Evolutionary conservation across 2,888 invertebrate genomes (phyloP).

Genomic region (Tetrapedia diversipes): DNA sequence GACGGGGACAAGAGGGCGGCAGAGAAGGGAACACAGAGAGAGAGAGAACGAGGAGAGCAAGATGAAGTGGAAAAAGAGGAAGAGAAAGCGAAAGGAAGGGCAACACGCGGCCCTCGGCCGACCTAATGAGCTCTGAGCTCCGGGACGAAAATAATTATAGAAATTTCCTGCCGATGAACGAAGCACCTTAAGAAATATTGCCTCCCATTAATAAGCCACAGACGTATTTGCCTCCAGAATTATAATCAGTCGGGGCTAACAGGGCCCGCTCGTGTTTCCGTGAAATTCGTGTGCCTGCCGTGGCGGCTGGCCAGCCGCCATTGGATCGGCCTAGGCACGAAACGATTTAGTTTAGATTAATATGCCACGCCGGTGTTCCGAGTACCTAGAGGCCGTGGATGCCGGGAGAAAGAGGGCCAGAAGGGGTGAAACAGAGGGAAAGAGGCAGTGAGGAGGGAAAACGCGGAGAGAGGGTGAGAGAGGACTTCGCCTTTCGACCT

Average conservation of each 20-base stretch:
- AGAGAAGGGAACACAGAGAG: too few relatives aligned
- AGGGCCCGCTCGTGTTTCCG: conserved; percentile 58
- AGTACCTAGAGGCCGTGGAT: background rate
- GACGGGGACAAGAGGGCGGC: conserved; percentile 49
- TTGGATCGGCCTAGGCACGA: conserved; percentile 37
- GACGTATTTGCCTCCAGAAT: conserved; percentile 71
- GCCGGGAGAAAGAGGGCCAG: background rate
- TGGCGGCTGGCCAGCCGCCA: conserved; percentile 4
- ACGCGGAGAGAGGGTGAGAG: background rate
- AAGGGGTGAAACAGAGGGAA: too few relatives aligned
- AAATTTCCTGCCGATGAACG: conserved; percentile 73
- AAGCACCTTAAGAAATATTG: conserved; percentile 71
- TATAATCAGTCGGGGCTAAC: conserved; percentile 64
- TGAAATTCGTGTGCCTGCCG: conserved; percentile 59
- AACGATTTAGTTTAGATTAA: conserved; percentile 66
- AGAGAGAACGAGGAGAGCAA: conserved; percentile 1
- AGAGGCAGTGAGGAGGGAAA: conserved; percentile 13
- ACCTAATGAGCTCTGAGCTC: conserved; percentile 69
- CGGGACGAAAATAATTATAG: conserved; percentile 72
- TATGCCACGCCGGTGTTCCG: conserved; percentile 53
- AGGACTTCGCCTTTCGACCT: conserved; percentile 56
- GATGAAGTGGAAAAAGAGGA: conserved; percentile 6
- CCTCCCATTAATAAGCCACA: conserved; percentile 71
- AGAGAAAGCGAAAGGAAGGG: conserved; percentile 16
- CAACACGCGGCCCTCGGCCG: conserved; percentile 41